These are phyloP conservation scores for Schizotus pectinicornis DNA, from an alignment of 2,888 invertebrate genomes.

Conservation along the genomic window DNA sequence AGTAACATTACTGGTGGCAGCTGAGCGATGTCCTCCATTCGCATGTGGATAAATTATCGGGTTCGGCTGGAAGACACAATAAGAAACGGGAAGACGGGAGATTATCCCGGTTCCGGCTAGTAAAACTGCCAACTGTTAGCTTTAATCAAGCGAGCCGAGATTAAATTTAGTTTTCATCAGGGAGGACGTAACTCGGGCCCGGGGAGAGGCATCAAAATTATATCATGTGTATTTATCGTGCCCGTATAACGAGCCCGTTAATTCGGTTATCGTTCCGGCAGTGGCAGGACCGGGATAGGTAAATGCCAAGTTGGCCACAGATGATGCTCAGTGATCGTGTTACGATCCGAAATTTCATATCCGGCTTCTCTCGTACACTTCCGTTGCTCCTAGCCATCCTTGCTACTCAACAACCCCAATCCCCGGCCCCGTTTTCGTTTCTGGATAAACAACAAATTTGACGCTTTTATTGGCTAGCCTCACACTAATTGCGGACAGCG, in stretches of 20 bases:
- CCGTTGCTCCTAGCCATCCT: conserved; percentile 21
- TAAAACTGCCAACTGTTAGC: no score
- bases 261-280: conserved; percentile 5
- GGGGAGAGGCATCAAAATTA: conserved; percentile 1
- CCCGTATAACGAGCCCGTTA: conserved; percentile 13
- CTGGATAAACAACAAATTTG: conserved; percentile 20
- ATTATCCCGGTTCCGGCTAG: conserved; percentile 7
- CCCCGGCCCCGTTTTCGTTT: conserved; percentile 9
- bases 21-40: conserved; percentile 29
- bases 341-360: conserved; percentile 32
- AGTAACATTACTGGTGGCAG: conserved; percentile 27
- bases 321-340: conserved; percentile 27
- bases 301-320: conserved; percentile 22
- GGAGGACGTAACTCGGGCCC: neutral
- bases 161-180: conserved; percentile 3
- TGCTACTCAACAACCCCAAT: conserved; percentile 16
- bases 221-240: conserved; percentile 10
- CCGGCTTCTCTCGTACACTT: conserved; percentile 26
- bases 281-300: conserved; percentile 10
- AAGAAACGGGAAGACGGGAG: conserved; percentile 5
- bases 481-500: conserved; percentile 4
- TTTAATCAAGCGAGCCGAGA: conserved; percentile 9
- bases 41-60: conserved; percentile 27
- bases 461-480: conserved; percentile 10
- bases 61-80: conserved; percentile 13